These are phyloP conservation scores for Ameiurus melas DNA, from an alignment of 2,113 vertebrate genomes.

Conservation along the genomic window DNA sequence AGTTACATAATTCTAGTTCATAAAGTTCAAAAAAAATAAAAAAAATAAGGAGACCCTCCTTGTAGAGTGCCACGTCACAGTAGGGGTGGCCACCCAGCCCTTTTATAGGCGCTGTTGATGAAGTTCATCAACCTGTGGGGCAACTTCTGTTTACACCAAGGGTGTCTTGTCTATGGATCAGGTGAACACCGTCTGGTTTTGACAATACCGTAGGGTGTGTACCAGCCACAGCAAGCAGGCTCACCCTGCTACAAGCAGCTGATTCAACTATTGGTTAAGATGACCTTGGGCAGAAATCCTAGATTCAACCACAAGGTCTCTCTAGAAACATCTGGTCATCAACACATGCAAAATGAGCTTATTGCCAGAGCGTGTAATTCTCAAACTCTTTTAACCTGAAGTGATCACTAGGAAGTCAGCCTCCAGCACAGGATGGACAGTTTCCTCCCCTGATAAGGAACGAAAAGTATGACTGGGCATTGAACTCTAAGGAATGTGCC, in stretches of 20 bases:
- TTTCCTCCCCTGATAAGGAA: neutral
- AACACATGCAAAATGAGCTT: neutral
- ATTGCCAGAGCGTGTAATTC: neutral
- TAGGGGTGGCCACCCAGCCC: neutral
- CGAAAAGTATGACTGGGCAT: neutral
- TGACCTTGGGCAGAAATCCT: neutral
- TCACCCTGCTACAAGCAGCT: neutral
- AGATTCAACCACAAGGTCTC: neutral
- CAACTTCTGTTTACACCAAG: neutral
- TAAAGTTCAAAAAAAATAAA: too few species aligned
- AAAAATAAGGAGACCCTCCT: neutral
- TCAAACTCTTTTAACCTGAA: neutral
- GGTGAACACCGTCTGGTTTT: neutral
- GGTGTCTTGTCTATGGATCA: neutral
- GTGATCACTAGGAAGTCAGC: neutral
- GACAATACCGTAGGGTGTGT: neutral
- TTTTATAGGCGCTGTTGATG: neutral
- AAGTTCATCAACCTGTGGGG: neutral
- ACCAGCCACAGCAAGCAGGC: neutral
- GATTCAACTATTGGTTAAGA: neutral
- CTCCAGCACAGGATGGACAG: neutral
- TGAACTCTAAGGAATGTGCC: neutral
- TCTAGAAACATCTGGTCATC: neutral
- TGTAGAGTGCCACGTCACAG: neutral
- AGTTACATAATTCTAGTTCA: neutral